Evolutionary conservation across 2,113 vertebrate genomes (phyloP).

Genomic region (Rhipidura dahli): DNA sequence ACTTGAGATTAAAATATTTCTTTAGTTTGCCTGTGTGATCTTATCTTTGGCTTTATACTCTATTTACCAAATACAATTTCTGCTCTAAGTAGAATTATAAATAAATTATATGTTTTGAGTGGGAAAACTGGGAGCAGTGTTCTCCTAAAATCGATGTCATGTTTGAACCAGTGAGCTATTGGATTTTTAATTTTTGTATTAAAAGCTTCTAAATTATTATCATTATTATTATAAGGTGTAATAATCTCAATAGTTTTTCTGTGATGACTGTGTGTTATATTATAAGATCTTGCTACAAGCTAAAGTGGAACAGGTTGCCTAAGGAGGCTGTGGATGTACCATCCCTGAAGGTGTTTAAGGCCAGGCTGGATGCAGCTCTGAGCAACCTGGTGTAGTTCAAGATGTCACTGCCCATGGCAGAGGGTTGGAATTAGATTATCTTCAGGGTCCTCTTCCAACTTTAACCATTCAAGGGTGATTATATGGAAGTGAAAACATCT

Average conservation of each 20-base stretch:
- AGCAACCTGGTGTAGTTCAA: background rate
- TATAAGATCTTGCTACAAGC: background rate
- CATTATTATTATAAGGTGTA: background rate
- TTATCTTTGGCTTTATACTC: background rate
- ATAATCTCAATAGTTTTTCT: background rate
- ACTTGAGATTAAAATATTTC: background rate
- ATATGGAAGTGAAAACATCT: background rate
- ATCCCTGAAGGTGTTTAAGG: background rate
- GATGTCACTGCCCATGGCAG: background rate
- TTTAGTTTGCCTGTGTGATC: background rate
- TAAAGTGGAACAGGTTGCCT: background rate
- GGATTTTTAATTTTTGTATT: background rate
- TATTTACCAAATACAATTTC: background rate
- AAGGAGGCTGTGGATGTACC: background rate
- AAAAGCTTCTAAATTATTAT: background rate
- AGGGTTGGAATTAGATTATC: background rate
- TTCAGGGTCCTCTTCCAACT: background rate
- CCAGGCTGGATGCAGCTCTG: background rate
- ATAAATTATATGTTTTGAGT: background rate
- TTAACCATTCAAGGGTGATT: background rate
- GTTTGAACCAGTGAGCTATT: background rate
- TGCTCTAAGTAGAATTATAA: fast-evolving
- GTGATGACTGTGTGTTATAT: background rate
- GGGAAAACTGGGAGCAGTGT: background rate
- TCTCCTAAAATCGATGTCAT: background rate